These are phyloP conservation scores for Perognathus longimembris DNA, from an alignment of 2,113 vertebrate genomes.

Conservation along the genomic window DNA sequence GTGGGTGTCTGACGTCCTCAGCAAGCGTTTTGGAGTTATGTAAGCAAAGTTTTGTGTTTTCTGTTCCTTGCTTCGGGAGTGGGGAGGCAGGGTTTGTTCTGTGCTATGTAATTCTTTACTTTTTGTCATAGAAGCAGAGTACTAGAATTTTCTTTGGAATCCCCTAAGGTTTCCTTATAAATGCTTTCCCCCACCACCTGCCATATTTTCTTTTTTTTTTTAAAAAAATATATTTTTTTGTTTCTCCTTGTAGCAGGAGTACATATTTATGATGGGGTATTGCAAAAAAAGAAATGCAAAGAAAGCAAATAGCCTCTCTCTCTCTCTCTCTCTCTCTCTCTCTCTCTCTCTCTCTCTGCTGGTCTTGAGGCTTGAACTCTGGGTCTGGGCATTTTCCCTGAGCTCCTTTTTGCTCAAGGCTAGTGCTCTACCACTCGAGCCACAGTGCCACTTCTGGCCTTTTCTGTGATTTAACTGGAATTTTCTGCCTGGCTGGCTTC, in stretches of 20 bases:
- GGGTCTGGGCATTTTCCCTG: too few species aligned
- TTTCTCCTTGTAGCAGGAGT: neutral
- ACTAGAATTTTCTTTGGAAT: slow-evolving; percentile 59
- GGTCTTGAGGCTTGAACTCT: too few species aligned
- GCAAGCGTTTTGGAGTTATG: slow-evolving; percentile 53
- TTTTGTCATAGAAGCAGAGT: slow-evolving; percentile 5
- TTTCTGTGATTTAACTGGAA: too few species aligned
- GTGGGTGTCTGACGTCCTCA: slow-evolving; percentile 64
- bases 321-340: neutral
- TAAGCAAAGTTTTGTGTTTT: slow-evolving; percentile 69
- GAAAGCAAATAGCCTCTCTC: neutral
- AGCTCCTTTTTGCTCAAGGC: too few species aligned
- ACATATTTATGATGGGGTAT: neutral
- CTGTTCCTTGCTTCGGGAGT: slow-evolving; percentile 27
- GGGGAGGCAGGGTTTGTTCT: slow-evolving; percentile 39
- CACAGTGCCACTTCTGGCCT: too few species aligned
- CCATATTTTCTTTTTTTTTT: slow-evolving; percentile 11
- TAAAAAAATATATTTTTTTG: slow-evolving; percentile 10
- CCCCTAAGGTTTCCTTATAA: slow-evolving; percentile 45
- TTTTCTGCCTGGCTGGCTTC: too few species aligned
- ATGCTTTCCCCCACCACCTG: neutral
- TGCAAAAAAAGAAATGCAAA: neutral
- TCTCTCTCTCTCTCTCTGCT: too few species aligned
- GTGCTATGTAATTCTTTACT: slow-evolving; percentile 59
- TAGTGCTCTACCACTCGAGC: too few species aligned